These are phyloP conservation scores for Drosophila aldrichi DNA, from an alignment of 2,888 invertebrate genomes.

Conservation along the genomic window DNA sequence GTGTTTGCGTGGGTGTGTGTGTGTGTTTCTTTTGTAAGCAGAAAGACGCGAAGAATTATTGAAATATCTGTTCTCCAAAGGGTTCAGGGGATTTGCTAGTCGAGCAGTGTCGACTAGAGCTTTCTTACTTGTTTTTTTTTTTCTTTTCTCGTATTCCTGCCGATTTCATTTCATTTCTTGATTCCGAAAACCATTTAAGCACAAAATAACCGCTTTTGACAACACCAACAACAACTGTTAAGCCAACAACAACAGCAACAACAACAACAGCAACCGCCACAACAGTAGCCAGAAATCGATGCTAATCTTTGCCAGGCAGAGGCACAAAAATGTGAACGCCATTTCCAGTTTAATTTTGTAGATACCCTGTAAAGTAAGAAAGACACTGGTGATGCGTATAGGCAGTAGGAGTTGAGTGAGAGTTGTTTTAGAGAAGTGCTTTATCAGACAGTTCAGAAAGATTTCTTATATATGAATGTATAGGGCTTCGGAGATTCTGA, in stretches of 20 bases:
- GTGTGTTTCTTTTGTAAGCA: no score
- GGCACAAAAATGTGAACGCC: conserved; percentile 55
- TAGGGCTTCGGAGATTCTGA: not conserved
- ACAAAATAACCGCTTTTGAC: conserved; percentile 73
- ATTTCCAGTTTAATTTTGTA: conserved; percentile 52
- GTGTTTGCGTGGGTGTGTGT: no score
- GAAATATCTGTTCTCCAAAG: no score
- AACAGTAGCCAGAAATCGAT: conserved; percentile 69
- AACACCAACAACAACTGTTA: conserved; percentile 54
- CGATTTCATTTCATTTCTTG: conserved; percentile 70
- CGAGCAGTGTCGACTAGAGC: no score
- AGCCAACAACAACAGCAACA: conserved; percentile 36
- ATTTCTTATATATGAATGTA: not conserved
- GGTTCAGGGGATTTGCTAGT: no score
- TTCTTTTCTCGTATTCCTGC: conserved; percentile 38
- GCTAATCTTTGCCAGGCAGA: conserved; percentile 62
- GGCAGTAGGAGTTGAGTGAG: not conserved
- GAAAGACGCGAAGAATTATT: no score
- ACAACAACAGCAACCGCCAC: conserved; percentile 39
- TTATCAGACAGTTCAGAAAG: not conserved
- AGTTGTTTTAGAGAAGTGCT: not conserved
- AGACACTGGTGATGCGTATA: not conserved
- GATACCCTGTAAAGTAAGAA: conserved; percentile 46
- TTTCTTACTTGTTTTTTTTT: no score
- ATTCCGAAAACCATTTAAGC: conserved; percentile 67